Conservation (phyloP, 2,888 invertebrate genomes). For the Hesperia comma region DNA sequence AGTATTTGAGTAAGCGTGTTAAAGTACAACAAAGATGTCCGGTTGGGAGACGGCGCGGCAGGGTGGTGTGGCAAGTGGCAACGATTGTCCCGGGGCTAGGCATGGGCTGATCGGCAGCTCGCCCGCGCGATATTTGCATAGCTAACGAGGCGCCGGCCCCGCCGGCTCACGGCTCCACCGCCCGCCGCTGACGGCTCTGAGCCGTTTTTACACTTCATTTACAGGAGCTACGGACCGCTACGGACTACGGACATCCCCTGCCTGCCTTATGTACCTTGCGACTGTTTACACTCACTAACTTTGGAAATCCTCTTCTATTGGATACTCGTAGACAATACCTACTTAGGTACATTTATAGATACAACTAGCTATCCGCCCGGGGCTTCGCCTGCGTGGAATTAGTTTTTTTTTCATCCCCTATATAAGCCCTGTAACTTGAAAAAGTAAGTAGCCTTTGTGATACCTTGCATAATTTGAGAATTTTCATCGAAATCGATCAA, state of each 20-base stretch:
- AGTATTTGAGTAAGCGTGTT: too few relatives aligned
- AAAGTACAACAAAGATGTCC: not conserved
- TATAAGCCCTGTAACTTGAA: too few relatives aligned
- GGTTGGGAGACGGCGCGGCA: not conserved
- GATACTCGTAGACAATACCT: too few relatives aligned
- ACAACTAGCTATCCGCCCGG: too few relatives aligned
- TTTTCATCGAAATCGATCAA: too few relatives aligned
- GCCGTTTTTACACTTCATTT: conserved; percentile 20
- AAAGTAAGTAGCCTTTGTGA: too few relatives aligned
- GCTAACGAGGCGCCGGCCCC: conserved; percentile 62
- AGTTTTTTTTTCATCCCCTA: too few relatives aligned
- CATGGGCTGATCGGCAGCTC: conserved; percentile 33
- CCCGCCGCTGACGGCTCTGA: conserved; percentile 31
- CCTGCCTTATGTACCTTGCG: conserved; percentile 18
- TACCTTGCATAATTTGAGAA: too few relatives aligned
- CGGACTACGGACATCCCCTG: too few relatives aligned
- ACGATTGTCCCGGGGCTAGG: conserved; percentile 21
- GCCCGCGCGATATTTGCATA: conserved; percentile 66
- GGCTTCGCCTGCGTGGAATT: too few relatives aligned
- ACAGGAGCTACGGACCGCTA: conserved; percentile 13
- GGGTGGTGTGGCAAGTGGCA: not conserved
- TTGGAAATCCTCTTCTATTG: too few relatives aligned
- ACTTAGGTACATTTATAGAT: too few relatives aligned
- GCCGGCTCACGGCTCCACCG: conserved; percentile 39
- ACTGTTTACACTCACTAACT: not conserved